Evolutionary conservation across 2,113 vertebrate genomes (phyloP).

Genomic region (Eolophus roseicapilla): DNA sequence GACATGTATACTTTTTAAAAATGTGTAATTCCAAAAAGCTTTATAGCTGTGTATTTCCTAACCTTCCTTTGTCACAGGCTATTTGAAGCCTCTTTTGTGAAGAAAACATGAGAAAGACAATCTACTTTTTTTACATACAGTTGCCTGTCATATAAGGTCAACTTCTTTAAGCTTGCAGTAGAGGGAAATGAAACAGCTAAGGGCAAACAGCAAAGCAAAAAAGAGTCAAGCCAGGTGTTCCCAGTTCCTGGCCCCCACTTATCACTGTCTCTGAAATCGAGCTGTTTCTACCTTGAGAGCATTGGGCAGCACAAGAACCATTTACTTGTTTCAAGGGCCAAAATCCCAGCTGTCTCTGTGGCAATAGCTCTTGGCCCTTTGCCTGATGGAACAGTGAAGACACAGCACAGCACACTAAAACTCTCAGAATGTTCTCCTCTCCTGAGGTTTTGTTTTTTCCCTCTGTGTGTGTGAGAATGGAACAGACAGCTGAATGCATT

Average conservation of each 20-base stretch:
- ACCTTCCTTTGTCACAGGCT: not conserved
- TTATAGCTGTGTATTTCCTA: not conserved
- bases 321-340: not conserved
- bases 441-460: not conserved
- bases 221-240: not conserved
- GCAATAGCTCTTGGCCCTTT: not conserved
- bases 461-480: not conserved
- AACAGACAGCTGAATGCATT: not conserved
- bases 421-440: not conserved
- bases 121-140: not conserved
- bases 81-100: not conserved
- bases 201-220: not conserved
- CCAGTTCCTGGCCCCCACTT: not conserved
- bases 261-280: not conserved
- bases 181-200: not conserved
- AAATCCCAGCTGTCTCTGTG: not conserved
- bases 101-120: not conserved
- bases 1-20: not conserved
- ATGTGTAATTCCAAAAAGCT: not conserved
- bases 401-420: not conserved
- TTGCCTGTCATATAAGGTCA: not conserved
- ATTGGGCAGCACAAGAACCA: not conserved
- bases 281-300: not conserved
- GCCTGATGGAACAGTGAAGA: not conserved
- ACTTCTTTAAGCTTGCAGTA: not conserved